Evolutionary conservation across 2,113 vertebrate species (phyloP), one percentile per base, ranked within the genome.

Genomic region (Antennarius striatus): DNA sequence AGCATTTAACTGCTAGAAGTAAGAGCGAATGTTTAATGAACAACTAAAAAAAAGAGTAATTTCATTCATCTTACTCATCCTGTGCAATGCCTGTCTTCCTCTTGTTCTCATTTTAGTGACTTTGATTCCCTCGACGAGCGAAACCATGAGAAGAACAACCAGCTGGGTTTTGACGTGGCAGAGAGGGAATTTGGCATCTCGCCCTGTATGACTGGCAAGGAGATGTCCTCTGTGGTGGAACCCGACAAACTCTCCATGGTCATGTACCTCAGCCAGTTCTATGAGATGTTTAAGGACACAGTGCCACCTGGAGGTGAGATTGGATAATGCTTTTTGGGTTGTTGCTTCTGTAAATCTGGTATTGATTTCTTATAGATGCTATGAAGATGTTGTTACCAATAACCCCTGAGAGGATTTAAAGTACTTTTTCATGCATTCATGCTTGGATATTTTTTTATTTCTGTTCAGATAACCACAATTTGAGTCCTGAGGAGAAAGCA

Each of bases 231-330:
- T 1, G 97, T 99, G 0, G 94, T 94, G 5, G 97, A 98, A 75
- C 98, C 98, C 2, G 98, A 99, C 90, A 98, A 98, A 40, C 92
- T 99, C 17, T 98, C 96, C 0, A 99, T 99, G 98, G 98, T 99
- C 87, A 96, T 99, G 96, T 99, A 99, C 91, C 96, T 99, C 90
- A 98, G 95, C 11, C 98, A 99, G 93, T 98, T 99, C 92, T 99
- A 98, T 3, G 96, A 99, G 92, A 98, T 99, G 97, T 99, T 99
- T 86, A 97, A 93, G 90, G 96, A 99, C 89, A 95, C 93, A 43
- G 91, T 98, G 73, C 94, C 96, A 54, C 95, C 95, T 56, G 92
- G 90, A 49, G 96, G 95, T 97, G 86, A 96, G 95, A 71, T 7
- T 3, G 0, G 16, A 58, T 13, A 10, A 32, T 56, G 0, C 81